These are phyloP conservation scores for Chrysomela aeneicollis DNA, from an alignment of 2,888 invertebrate species.

Conservation along the genomic window DNA sequence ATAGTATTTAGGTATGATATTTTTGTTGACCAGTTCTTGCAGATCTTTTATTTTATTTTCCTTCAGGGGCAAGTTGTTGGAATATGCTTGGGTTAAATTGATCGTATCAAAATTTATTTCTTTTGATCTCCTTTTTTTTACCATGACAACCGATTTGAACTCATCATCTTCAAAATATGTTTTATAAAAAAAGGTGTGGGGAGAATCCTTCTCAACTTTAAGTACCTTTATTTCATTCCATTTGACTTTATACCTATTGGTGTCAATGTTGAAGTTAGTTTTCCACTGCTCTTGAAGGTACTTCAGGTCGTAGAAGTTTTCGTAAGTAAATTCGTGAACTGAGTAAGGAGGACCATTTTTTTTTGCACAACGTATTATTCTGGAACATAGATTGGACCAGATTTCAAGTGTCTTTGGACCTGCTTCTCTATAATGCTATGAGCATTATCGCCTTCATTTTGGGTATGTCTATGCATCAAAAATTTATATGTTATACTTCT, in stretches of 20 bases:
- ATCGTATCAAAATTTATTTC: neutral
- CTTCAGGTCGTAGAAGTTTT: neutral
- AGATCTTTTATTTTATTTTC: constrained; percentile 3
- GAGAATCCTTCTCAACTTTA: constrained; percentile 9
- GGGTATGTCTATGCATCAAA: no score
- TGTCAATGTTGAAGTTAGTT: neutral
- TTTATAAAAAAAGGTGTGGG: constrained; percentile 3
- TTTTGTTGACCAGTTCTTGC: no score
- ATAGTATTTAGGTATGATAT: no score
- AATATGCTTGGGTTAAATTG: neutral
- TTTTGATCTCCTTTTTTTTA: constrained; percentile 3
- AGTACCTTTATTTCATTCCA: constrained; percentile 7
- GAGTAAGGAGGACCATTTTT: neutral
- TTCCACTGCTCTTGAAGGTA: neutral
- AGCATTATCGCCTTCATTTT: no score
- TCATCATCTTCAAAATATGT: constrained; percentile 7
- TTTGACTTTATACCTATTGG: neutral
- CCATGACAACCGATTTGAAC: constrained; percentile 1
- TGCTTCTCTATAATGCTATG: no score
- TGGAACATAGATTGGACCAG: neutral
- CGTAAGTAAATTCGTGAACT: neutral
- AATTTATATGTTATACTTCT: no score
- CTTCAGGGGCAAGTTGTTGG: neutral
- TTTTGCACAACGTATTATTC: neutral
- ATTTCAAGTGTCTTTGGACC: no score